These are phyloP conservation scores for Merodon equestris DNA, from an alignment of 2,888 invertebrate genomes.

Conservation along the genomic window DNA sequence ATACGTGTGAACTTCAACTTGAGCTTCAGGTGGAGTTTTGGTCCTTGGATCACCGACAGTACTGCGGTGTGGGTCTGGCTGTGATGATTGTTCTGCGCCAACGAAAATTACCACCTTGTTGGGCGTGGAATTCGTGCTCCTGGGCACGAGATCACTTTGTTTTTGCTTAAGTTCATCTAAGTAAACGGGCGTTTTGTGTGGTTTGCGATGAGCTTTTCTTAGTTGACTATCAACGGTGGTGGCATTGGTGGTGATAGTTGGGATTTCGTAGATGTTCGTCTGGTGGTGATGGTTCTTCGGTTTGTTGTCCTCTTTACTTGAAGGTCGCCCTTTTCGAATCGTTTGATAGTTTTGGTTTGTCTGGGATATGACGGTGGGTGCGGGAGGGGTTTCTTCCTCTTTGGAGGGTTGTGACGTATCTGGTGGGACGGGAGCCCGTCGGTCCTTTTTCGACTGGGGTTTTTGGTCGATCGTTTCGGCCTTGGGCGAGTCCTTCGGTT, in stretches of 20 bases:
- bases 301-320: slow-evolving; percentile 23
- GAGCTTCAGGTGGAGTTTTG: slow-evolving; percentile 53
- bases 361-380: neutral
- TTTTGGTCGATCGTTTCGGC: neutral
- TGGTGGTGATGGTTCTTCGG: slow-evolving; percentile 12
- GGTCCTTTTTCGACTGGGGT: slow-evolving; percentile 15
- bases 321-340: slow-evolving; percentile 16
- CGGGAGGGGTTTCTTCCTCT: slow-evolving; percentile 8
- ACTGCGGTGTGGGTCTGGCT: slow-evolving; percentile 30
- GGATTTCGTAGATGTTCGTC: slow-evolving; percentile 16
- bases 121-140: slow-evolving; percentile 9
- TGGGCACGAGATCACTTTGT: slow-evolving; percentile 41
- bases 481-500: neutral
- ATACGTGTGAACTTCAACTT: slow-evolving; percentile 60
- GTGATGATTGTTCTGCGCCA: slow-evolving; percentile 57
- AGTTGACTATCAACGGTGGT: neutral
- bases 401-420: slow-evolving; percentile 15
- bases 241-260: neutral
- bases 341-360: slow-evolving; percentile 25
- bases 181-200: slow-evolving; percentile 56
- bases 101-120: slow-evolving; percentile 58
- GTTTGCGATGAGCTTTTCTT: slow-evolving; percentile 52
- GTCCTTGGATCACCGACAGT: slow-evolving; percentile 35
- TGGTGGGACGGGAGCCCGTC: slow-evolving; percentile 8
- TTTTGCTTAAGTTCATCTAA: slow-evolving; percentile 48